These are phyloP conservation scores for Nipponacmea schrenckii DNA, from an alignment of 2,888 invertebrate species.

Conservation along the genomic window DNA sequence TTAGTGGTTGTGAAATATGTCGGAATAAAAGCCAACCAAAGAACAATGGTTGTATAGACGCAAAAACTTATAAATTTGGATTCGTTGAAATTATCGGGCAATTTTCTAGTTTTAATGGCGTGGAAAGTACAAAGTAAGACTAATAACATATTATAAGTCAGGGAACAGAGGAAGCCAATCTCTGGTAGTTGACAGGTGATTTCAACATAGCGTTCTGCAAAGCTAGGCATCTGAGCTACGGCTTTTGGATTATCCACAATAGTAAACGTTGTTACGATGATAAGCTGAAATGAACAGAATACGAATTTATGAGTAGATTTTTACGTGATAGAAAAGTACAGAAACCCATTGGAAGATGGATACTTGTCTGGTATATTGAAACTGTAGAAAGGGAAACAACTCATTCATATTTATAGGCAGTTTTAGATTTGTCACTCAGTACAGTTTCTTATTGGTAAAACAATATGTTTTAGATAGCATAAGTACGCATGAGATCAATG, in stretches of 20 bases:
- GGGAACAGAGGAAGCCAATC: conserved; percentile 38
- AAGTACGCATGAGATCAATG: background rate
- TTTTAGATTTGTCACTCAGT: too few species aligned
- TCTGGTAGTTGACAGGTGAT: conserved; percentile 39
- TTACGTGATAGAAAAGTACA: too few species aligned
- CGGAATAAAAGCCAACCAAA: conserved; percentile 55
- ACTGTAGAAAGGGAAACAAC: too few species aligned
- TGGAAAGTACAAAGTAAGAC: conserved; percentile 47
- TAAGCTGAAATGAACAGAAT: conserved; percentile 33
- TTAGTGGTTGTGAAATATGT: conserved; percentile 42
- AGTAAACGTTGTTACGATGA: conserved; percentile 30
- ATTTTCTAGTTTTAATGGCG: conserved; percentile 45
- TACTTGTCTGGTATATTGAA: too few species aligned
- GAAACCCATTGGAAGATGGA: too few species aligned
- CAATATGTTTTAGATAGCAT: too few species aligned
- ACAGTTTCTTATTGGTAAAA: too few species aligned
- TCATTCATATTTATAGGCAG: too few species aligned
- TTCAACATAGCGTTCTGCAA: conserved; percentile 40
- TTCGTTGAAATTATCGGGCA: conserved; percentile 56
- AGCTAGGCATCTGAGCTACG: conserved; percentile 37
- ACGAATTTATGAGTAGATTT: too few species aligned
- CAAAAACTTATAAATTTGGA: conserved; percentile 49
- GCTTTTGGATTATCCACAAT: conserved; percentile 30
- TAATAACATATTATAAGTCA: conserved; percentile 46
- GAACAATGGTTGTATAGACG: conserved; percentile 49